Conservation (phyloP, 2,113 vertebrate species). For the Chloropsis hardwickii region DNA sequence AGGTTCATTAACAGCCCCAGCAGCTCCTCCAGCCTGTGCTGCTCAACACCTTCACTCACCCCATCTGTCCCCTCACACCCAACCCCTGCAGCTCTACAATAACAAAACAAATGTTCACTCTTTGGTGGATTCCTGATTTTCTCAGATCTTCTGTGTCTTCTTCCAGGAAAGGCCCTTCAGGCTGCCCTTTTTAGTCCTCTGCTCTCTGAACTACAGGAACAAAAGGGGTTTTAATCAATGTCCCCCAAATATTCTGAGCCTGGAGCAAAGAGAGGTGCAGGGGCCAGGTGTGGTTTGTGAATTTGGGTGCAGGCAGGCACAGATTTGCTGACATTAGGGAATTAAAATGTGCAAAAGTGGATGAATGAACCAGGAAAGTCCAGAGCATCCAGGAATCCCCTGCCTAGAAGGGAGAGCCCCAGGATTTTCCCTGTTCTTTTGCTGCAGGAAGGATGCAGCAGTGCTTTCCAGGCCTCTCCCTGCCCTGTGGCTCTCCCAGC, state of each 20-base stretch:
- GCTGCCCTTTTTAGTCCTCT: neutral
- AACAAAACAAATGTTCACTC: neutral
- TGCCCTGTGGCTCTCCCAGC: neutral
- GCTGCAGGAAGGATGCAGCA: neutral
- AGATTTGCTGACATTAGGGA: neutral
- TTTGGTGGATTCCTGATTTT: neutral
- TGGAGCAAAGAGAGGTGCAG: neutral
- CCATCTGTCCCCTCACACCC: neutral
- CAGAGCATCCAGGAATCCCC: neutral
- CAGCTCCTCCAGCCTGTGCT: neutral
- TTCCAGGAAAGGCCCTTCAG: neutral
- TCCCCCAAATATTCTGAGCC: neutral
- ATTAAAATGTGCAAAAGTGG: neutral
- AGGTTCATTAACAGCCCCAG: neutral
- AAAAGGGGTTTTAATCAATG: neutral
- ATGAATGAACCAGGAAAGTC: neutral
- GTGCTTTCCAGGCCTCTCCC: neutral
- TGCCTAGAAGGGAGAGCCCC: neutral
- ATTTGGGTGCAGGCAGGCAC: neutral
- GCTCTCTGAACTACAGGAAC: neutral
- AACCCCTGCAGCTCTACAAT: neutral
- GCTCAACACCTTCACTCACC: neutral
- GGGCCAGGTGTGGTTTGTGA: neutral
- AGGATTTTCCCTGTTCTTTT: neutral
- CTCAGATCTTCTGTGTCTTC: neutral